Evolutionary conservation across 2,113 vertebrate genomes (phyloP).

Genomic region (Serinus canaria): DNA sequence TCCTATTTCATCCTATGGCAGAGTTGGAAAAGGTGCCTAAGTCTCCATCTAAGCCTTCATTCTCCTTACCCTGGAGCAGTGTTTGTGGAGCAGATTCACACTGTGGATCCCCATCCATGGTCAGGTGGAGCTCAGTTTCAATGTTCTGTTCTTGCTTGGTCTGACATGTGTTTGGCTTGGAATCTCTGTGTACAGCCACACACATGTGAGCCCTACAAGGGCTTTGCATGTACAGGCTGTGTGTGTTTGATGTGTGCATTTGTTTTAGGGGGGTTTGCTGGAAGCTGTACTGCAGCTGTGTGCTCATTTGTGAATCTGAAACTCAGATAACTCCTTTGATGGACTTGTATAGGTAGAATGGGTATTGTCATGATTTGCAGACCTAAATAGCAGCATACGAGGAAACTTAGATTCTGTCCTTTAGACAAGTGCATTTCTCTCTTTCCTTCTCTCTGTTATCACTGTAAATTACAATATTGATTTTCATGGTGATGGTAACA

Average conservation of each 20-base stretch:
- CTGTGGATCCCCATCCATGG: background rate
- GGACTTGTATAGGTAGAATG: background rate
- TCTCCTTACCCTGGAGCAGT: background rate
- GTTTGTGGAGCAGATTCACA: background rate
- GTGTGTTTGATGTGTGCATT: background rate
- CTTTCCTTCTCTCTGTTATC: background rate
- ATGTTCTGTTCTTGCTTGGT: background rate
- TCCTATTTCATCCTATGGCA: background rate
- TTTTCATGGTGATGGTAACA: background rate
- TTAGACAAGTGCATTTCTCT: background rate
- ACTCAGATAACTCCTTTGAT: background rate
- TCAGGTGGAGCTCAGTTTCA: background rate
- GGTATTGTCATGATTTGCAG: background rate
- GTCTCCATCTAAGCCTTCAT: background rate
- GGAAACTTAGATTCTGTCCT: background rate
- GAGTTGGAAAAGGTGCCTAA: background rate
- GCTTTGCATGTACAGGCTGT: background rate
- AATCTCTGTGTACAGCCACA: background rate
- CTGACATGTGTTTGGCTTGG: fast-evolving
- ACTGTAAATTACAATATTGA: background rate
- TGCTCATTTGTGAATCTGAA: background rate
- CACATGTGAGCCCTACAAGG: background rate
- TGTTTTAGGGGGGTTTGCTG: background rate
- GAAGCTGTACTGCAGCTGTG: background rate
- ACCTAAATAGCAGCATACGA: background rate